Percentiles rank a stretch among this genome's conserved stretches.
phyloP scores from a whole-genome alignment of 2,113 vertebrate genomes.

The Rhinichthys klamathensis region DNA sequence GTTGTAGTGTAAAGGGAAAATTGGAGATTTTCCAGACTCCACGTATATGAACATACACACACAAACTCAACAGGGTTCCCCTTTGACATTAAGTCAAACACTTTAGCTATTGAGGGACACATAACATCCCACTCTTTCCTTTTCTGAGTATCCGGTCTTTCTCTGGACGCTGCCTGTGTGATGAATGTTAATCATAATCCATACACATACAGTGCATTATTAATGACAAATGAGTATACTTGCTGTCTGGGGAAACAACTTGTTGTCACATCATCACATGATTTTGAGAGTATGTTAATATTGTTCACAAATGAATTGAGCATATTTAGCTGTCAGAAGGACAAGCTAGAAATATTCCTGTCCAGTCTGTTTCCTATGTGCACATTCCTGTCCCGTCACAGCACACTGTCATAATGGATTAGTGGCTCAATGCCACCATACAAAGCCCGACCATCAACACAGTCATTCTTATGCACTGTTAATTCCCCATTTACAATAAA shows the following conservation, averaged over 20 bases:
- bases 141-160: slow-evolving; percentile 18
- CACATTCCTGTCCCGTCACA: slow-evolving; percentile 30
- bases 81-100: slow-evolving; percentile 59
- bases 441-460: slow-evolving; percentile 28
- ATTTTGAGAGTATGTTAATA: neutral
- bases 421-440: slow-evolving; percentile 24
- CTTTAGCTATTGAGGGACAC: slow-evolving; percentile 53
- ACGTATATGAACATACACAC: neutral
- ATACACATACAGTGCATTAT: neutral
- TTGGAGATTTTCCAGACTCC: slow-evolving; percentile 5
- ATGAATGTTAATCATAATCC: slow-evolving; percentile 6
- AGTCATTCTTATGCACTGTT: slow-evolving; percentile 35
- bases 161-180: neutral
- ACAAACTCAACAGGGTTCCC: slow-evolving; percentile 13
- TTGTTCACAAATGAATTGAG: neutral
- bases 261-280: neutral
- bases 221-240: neutral
- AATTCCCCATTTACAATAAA: slow-evolving; percentile 29
- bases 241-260: neutral
- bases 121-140: slow-evolving; percentile 59
- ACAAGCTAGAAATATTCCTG: neutral
- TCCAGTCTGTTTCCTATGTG: neutral
- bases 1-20: neutral
- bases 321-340: slow-evolving; percentile 17
- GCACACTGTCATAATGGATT: slow-evolving; percentile 21